Base-by-base conservation (phyloP, 1,140 invertebrate genomes). In the Procambarus clarkii region DNA sequence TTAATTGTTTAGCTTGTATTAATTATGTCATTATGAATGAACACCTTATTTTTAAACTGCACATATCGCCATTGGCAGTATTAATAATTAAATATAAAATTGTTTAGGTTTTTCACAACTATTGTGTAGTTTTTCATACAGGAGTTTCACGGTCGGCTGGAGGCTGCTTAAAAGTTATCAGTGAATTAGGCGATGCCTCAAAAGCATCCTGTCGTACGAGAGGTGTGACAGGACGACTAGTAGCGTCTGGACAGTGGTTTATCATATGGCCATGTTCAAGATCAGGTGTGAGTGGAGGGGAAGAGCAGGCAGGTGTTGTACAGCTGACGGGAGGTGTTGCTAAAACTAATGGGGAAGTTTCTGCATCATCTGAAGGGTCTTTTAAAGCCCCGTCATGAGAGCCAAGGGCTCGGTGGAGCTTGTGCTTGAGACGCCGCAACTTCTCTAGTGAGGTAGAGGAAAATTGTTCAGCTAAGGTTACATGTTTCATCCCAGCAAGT, bases 91-190 rank as follows among this genome's bases (percentile, higher is more conserved):
- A 15, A 18, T 4, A 45, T 50, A 60, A 60, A 82, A 60, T 24
- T 34, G n/a, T 54, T 24, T 15, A 80, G 18, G n/a, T 80, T 45
- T 50, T 13, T 60, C n/a, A 34, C 34, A 69, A 34, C n/a, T 34
- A 69, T 21, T 24, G 15, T 60, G 11, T 5, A 45, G 58, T 69
- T 21, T 76, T 79, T 82, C 69, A 91, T n/a, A 91, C 88, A 15
- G 88, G 88, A n/a, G 88, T 91, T 79, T 91, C 88, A 7, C 88
- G n/a, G n/a, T 91, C 88, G 50, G 45, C 71, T 46, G 82, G 80
- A 15, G 81, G 60, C 8, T 21, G 15, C 24, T 91, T 91, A 58
- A 50, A 60, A 18, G 82, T 91, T 24, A 91, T 91, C 21, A 64
- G 88, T 2, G 85, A 78, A 34, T 80, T 77, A 24, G 88, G 88